These are phyloP conservation scores for Theretra japonica DNA, from an alignment of 2,888 invertebrate genomes.

Conservation along the genomic window DNA sequence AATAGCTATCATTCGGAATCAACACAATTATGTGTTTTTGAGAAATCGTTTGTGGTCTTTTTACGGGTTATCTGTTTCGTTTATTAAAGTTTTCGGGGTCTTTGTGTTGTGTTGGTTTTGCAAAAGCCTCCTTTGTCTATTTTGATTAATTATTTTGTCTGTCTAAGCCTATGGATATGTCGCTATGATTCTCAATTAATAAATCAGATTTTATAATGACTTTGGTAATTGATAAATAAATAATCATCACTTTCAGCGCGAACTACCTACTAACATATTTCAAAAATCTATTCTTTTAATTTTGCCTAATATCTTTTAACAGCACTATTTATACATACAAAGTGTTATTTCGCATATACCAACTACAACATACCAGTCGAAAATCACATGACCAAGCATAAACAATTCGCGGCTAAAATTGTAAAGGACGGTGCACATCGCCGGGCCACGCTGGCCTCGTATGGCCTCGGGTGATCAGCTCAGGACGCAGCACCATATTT, in stretches of 20 bases:
- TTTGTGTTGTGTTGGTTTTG: slow-evolving; percentile 14
- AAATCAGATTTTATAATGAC: background rate
- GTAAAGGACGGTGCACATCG: slow-evolving; percentile 65
- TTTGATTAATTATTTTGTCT: background rate
- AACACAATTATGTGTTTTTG: slow-evolving; percentile 25
- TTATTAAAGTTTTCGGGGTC: slow-evolving; percentile 13
- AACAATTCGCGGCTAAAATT: slow-evolving; percentile 51
- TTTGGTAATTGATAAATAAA: too few relatives aligned
- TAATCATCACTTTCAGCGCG: too few relatives aligned
- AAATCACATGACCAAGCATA: background rate
- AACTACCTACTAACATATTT: too few relatives aligned
- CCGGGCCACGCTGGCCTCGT: slow-evolving; percentile 52
- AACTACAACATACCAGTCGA: background rate
- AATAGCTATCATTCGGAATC: slow-evolving; percentile 22
- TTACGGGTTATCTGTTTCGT: slow-evolving; percentile 18
- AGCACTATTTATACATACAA: too few relatives aligned
- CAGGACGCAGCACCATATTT: slow-evolving; percentile 76
- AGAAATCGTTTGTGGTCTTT: slow-evolving; percentile 25
- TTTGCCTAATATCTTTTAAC: too few relatives aligned
- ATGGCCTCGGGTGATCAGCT: slow-evolving; percentile 73
- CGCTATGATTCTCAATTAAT: background rate
- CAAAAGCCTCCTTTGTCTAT: background rate
- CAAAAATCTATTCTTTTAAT: too few relatives aligned
- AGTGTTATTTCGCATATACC: too few relatives aligned
- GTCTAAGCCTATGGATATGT: background rate